phyloP scores from a whole-genome alignment of 2,797 vertebrate genomes.

The Uromys caudimaculatus region DNA sequence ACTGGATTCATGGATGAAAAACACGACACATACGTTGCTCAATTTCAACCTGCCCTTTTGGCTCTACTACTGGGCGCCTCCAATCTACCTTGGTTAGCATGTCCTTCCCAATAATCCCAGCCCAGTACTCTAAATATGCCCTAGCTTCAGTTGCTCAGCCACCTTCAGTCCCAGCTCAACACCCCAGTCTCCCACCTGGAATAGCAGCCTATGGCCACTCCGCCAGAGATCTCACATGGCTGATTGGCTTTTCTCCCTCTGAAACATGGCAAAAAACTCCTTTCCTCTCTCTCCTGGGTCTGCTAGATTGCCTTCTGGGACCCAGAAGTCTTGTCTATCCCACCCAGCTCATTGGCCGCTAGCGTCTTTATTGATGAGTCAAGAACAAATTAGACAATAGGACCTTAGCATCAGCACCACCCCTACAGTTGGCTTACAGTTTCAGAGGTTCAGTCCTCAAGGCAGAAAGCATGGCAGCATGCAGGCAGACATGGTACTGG shows the following conservation, averaged over 20 bases:
- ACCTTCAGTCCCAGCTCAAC: no score
- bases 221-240: neutral
- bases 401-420: neutral
- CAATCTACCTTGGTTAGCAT: neutral
- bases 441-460: neutral
- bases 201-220: no score
- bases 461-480: neutral
- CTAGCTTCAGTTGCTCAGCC: no score
- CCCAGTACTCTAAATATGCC: no score
- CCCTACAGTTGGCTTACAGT: neutral
- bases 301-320: neutral
- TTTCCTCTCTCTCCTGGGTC: neutral
- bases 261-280: neutral
- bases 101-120: neutral
- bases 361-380: no score
- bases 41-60: neutral
- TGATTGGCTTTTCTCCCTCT: neutral
- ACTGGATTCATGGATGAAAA: neutral
- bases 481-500: neutral
- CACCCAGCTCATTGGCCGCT: neutral
- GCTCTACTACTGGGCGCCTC: neutral
- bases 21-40: neutral
- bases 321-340: neutral
- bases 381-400: neutral
- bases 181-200: no score